Evolutionary conservation across 2,113 vertebrate species (phyloP).

Genomic region (Fulmarus glacialis): DNA sequence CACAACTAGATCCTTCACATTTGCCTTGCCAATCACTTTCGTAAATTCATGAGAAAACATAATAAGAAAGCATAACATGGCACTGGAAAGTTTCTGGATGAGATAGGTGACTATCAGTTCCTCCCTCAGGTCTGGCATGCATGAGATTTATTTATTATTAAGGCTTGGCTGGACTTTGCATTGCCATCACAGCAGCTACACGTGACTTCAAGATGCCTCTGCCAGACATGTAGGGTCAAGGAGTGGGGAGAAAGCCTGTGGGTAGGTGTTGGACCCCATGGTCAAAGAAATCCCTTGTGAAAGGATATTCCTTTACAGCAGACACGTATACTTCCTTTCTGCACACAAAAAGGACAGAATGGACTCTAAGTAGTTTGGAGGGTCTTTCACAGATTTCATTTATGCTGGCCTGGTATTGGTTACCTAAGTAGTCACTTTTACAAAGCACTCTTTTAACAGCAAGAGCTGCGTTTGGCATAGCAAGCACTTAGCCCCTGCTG

Average conservation of each 20-base stretch:
- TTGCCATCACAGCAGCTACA: neutral
- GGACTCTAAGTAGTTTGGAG: neutral
- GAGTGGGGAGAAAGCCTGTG: neutral
- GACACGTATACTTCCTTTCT: neutral
- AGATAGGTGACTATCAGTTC: neutral
- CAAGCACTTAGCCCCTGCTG: neutral
- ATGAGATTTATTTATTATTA: neutral
- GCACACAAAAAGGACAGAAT: neutral
- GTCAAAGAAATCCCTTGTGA: neutral
- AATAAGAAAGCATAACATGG: neutral
- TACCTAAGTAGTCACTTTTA: neutral
- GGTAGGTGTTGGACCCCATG: neutral
- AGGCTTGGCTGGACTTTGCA: neutral
- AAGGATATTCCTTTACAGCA: neutral
- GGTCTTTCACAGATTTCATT: neutral
- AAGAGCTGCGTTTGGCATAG: neutral
- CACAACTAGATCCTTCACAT: neutral
- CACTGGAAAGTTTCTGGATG: neutral
- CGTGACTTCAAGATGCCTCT: neutral
- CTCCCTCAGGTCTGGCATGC: neutral
- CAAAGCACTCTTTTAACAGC: neutral
- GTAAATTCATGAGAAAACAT: neutral
- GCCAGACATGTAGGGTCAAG: neutral
- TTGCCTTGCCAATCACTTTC: neutral
- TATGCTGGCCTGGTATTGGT: neutral